These are phyloP conservation scores for Cyrtodaria siliqua DNA, from an alignment of 2,888 invertebrate genomes.

Conservation along the genomic window DNA sequence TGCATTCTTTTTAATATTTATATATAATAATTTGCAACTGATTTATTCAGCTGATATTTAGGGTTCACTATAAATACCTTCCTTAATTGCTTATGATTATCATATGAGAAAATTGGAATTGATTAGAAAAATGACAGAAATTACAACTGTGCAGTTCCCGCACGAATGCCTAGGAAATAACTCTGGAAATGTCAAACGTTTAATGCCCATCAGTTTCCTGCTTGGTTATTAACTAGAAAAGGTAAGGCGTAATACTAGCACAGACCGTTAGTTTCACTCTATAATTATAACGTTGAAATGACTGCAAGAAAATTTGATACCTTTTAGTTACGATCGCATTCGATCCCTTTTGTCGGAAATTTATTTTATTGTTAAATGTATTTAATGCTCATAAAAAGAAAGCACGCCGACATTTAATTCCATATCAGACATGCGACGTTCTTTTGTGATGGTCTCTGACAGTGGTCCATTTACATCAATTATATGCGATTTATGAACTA, in stretches of 20 bases:
- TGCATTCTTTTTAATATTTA: too few relatives aligned
- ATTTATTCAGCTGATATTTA: constrained; percentile 31
- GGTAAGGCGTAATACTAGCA: constrained; percentile 30
- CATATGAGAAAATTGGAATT: constrained; percentile 28
- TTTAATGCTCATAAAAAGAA: constrained; percentile 24
- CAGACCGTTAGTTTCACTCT: constrained; percentile 11
- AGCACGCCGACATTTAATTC: too few relatives aligned
- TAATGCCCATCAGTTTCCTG: constrained; percentile 24
- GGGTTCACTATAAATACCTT: constrained; percentile 31
- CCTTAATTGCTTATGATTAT: constrained; percentile 46
- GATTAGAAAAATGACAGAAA: constrained; percentile 49
- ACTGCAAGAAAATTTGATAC: constrained; percentile 26
- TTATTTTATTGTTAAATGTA: constrained; percentile 40
- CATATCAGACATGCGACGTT: constrained; percentile 30
- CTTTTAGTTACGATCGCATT: constrained; percentile 6
- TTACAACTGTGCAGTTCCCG: constrained; percentile 28
- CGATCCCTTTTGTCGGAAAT: not conserved
- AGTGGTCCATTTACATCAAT: constrained; percentile 31
- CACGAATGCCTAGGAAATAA: constrained; percentile 41
- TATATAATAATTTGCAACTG: too few relatives aligned
- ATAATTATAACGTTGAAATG: not conserved
- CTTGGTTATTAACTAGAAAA: constrained; percentile 27
- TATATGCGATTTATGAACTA: constrained; percentile 36
- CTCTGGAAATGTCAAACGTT: constrained; percentile 52
- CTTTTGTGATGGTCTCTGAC: constrained; percentile 35